Base-by-base conservation (phyloP, 2,888 invertebrate genomes). In the Drosophila kuntzei region DNA sequence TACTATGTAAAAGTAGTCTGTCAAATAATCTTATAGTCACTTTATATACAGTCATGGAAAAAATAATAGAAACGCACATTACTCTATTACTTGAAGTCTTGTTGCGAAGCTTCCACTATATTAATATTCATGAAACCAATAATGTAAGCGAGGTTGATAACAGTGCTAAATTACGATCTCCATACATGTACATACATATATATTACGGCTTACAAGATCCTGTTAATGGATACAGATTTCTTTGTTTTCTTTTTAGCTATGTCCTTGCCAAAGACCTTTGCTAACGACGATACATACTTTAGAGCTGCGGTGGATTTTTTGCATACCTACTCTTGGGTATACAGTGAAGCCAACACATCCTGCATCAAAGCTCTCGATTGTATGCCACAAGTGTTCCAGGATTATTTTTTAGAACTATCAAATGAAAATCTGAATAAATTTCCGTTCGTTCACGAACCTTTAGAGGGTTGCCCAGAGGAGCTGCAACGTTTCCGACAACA, bases 271-370 rank as follows among this genome's bases (percentile, higher is more conserved):
- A 49, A 58, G 8, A 37, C 53, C 2, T 93, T 90, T 67, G 41
- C 39, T 2, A 72, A 47, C n/a, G 66, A 86, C 1, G 43, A 57
- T 1, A 71, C 93, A 2, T 96, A 95, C 89, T 94, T 96, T 65
- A 80, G 91, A 70, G 93, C 94, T 46, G 93, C 93, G 29, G 73
- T 95, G 2, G 43, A 86, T 1, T 95, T 96, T 82, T 93, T 96
- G 47, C 82, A 93, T 59, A 91, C 94, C 39, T 93, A 94, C 79
- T 93, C 94, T 64, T 94, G 95, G 94, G 91, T 96, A 36, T 95
- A 94, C 87, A 94, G 94, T 64, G 93, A 92, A 69, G 93, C 95
- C 0, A 96, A 96, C 78, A 96, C 95, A 0, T 93, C 95, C 66
- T 93, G 96, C 69, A 89, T 96, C 25, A 91, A 93, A 0, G 90